Conservation (phyloP, 2,113 vertebrate genomes). For the Daboia siamensis region DNA sequence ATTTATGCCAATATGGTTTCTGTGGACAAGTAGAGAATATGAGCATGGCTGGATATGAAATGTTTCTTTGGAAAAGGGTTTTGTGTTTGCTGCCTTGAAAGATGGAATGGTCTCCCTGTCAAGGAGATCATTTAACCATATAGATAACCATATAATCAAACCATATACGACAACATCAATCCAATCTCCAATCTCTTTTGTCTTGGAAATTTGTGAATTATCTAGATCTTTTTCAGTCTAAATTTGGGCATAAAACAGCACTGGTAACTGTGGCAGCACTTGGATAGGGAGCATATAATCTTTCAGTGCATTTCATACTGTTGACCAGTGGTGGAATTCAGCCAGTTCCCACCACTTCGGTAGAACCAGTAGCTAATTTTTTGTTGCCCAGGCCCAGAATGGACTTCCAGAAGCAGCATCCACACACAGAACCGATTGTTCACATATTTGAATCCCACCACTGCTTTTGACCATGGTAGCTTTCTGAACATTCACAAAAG, state of each 20-base stretch:
- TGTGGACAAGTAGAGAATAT: not conserved
- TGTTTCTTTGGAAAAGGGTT: not conserved
- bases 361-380: no score
- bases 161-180: not conserved
- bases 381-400: no score
- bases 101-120: not conserved
- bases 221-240: not conserved
- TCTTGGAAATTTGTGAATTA: not conserved
- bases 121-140: not conserved
- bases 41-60: not conserved
- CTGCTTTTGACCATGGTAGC: not conserved
- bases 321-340: not conserved
- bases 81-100: not conserved
- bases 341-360: no score
- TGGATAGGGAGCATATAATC: not conserved
- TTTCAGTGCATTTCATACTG: not conserved
- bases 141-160: not conserved
- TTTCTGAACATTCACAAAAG: not conserved
- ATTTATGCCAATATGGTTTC: not conserved
- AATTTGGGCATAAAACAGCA: not conserved
- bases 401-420: no score
- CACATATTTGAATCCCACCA: no score
- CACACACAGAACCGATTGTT: no score
- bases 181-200: not conserved
- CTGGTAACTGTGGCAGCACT: not conserved